Evolutionary conservation across 1,140 invertebrate species (phyloP).

Genomic region (Drosophila parabipectinata): DNA sequence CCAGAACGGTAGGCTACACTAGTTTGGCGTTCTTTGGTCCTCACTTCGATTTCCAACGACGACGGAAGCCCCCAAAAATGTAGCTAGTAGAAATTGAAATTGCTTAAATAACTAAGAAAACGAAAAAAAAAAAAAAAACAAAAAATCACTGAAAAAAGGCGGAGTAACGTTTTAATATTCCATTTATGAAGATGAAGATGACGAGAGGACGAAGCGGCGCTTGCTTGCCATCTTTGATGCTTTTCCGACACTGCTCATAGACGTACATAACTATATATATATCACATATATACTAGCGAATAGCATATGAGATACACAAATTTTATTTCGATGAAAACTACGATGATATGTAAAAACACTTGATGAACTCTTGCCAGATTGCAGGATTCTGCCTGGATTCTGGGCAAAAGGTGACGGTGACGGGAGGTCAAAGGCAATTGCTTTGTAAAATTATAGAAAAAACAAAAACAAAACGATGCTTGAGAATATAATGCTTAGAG

Average conservation of each 20-base stretch:
- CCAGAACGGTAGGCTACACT: constrained; percentile 1
- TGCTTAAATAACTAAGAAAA: constrained; percentile 69
- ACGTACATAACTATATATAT: constrained; percentile 53
- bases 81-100: constrained; percentile 81
- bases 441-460: constrained; percentile 54
- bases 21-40: constrained; percentile 10
- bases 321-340: constrained; percentile 51
- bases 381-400: constrained; percentile 1
- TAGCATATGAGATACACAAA: constrained; percentile 44
- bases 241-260: constrained; percentile 75
- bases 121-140: constrained; percentile 26
- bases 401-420: not conserved
- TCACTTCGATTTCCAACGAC: constrained; percentile 9
- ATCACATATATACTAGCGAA: constrained; percentile 48
- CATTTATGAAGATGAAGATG: constrained; percentile 45
- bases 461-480: constrained; percentile 35
- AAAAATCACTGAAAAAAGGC: constrained; percentile 34
- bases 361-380: constrained; percentile 39
- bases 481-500: constrained; percentile 43
- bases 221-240: constrained; percentile 72
- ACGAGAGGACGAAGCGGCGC: constrained; percentile 34
- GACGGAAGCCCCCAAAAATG: constrained; percentile 38
- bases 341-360: constrained; percentile 65
- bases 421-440: constrained; percentile 25
- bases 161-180: constrained; percentile 70